These are phyloP conservation scores for Drosophila mimetica DNA, from an alignment of 2,888 invertebrate genomes.

Conservation along the genomic window DNA sequence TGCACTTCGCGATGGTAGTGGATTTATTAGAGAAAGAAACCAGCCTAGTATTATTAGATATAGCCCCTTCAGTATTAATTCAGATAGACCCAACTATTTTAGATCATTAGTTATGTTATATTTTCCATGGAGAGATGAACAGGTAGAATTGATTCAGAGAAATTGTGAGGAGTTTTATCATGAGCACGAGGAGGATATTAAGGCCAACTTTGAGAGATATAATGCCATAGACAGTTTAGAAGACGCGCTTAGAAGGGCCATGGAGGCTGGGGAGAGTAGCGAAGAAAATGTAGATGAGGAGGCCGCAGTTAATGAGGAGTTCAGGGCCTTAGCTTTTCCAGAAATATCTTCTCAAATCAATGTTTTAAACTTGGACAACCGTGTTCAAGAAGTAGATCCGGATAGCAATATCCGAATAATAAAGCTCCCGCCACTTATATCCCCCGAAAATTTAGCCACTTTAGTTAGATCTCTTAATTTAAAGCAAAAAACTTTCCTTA, in stretches of 20 bases:
- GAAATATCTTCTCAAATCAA: conserved; percentile 1
- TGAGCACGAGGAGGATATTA: neutral
- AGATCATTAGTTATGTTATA: conserved; percentile 6
- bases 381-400: too few relatives aligned
- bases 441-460: neutral
- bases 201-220: neutral
- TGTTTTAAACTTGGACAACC: neutral
- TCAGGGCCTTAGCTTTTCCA: neutral
- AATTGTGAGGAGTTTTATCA: conserved; percentile 3
- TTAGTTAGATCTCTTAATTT: neutral
- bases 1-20: conserved; percentile 13
- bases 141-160: neutral
- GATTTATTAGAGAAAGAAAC: conserved; percentile 2
- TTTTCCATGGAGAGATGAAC: conserved; percentile 18
- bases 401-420: neutral
- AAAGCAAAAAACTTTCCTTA: neutral
- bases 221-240: neutral
- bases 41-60: conserved; percentile 6
- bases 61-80: conserved; percentile 8
- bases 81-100: conserved; percentile 11
- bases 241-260: neutral
- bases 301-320: neutral
- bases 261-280: neutral
- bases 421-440: neutral
- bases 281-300: neutral